Conservation (phyloP, 2,113 vertebrate genomes). For the pig (Sus scrofa) region T2T-Sscrofa CM000819.6:103214001-103214500, state of each 20-base stretch:
- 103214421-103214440: background rate
- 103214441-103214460: slow-evolving; percentile 57
- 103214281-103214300: background rate
- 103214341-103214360: background rate
- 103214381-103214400: background rate
- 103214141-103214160: background rate
- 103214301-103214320: background rate
- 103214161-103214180: background rate
- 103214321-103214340: background rate
- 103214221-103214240: background rate
- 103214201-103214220: background rate
- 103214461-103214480: slow-evolving; percentile 63
- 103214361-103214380: slow-evolving; percentile 70
- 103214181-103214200: background rate
- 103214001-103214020: background rate
- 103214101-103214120: background rate
- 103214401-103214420: slow-evolving; percentile 42
- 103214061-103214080: background rate
- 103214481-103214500: slow-evolving; percentile 51
- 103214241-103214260: background rate
- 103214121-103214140: background rate
- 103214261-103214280: background rate
- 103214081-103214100: background rate
- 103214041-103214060: slow-evolving; percentile 7
- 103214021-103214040: background rate